These are phyloP conservation scores for Lucilia cuprina DNA, from an alignment of 1,140 invertebrate species.

Conservation along the genomic window DNA sequence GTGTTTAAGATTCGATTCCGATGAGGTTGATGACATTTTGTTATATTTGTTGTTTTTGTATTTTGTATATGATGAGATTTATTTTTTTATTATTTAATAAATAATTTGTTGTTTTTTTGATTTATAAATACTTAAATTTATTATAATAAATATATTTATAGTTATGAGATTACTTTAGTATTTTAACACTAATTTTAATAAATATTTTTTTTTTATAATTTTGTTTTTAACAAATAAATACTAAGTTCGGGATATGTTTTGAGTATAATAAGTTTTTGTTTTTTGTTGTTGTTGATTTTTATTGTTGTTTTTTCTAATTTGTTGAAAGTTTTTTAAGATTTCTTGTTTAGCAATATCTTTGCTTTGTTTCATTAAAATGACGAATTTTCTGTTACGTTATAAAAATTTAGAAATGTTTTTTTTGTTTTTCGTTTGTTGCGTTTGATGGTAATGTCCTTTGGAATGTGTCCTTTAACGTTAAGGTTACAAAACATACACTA, in stretches of 20 bases:
- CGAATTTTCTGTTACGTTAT: background rate
- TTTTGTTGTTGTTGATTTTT: background rate
- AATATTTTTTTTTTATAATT: background rate
- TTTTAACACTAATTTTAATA: slow-evolving; percentile 3
- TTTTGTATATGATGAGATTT: slow-evolving; percentile 9
- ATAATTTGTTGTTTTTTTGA: slow-evolving; percentile 20
- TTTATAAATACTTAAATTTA: background rate
- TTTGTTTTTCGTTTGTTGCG: too few relatives aligned
- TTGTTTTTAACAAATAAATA: background rate
- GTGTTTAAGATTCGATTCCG: slow-evolving; percentile 35
- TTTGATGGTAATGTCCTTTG: background rate
- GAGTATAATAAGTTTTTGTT: background rate
- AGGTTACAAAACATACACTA: background rate
- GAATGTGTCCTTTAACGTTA: background rate
- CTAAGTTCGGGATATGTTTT: background rate
- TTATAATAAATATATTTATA: background rate
- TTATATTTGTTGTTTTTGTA: background rate
- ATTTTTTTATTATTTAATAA: background rate
- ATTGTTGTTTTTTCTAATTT: background rate
- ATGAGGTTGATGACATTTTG: slow-evolving; percentile 52
- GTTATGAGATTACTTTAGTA: background rate
- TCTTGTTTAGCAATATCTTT: background rate
- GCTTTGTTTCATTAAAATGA: background rate
- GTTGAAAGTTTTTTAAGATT: background rate
- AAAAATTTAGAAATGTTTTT: background rate